phyloP scores from a whole-genome alignment of 2,797 vertebrate genomes.

The Leuciscus waleckii region DNA sequence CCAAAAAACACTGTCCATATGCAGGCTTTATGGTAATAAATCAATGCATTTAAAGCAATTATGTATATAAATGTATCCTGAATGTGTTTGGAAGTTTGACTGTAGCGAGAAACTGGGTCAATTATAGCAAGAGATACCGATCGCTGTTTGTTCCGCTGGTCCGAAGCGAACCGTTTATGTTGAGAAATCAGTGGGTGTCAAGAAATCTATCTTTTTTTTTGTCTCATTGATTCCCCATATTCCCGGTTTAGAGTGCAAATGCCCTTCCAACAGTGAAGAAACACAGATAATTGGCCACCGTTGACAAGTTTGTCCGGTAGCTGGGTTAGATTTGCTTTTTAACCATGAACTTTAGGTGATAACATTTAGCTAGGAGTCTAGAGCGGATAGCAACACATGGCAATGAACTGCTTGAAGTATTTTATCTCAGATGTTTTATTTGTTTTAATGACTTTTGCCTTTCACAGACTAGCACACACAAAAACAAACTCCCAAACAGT shows the following conservation, averaged over 20 bases:
- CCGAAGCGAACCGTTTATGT: conserved; percentile 40
- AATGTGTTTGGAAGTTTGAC: conserved; percentile 21
- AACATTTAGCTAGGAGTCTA: conserved; percentile 43
- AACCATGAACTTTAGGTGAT: conserved; percentile 52
- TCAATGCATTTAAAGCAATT: conserved; percentile 2
- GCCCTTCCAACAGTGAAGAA: conserved; percentile 52
- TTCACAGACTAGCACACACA: conserved; percentile 12
- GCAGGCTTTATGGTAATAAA: not conserved
- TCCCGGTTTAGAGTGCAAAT: conserved; percentile 52
- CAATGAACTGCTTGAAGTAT: conserved; percentile 18
- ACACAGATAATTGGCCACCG: conserved; percentile 59
- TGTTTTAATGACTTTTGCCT: conserved; percentile 49
- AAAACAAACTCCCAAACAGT: conserved; percentile 11
- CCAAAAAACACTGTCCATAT: not conserved
- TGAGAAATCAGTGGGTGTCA: conserved; percentile 45
- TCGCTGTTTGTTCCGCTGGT: conserved; percentile 19
- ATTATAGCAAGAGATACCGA: conserved; percentile 35
- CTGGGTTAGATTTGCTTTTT: conserved; percentile 49
- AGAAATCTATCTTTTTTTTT: conserved; percentile 34
- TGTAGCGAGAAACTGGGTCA: conserved; percentile 27
- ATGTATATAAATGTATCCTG: not conserved
- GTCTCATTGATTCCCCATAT: conserved; percentile 57
- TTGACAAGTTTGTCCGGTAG: conserved; percentile 54
- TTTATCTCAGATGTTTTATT: conserved; percentile 34
- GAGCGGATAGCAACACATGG: conserved; percentile 23